These are phyloP conservation scores for Euglossa dilemma DNA, from an alignment of 1,140 invertebrate species.

Conservation along the genomic window DNA sequence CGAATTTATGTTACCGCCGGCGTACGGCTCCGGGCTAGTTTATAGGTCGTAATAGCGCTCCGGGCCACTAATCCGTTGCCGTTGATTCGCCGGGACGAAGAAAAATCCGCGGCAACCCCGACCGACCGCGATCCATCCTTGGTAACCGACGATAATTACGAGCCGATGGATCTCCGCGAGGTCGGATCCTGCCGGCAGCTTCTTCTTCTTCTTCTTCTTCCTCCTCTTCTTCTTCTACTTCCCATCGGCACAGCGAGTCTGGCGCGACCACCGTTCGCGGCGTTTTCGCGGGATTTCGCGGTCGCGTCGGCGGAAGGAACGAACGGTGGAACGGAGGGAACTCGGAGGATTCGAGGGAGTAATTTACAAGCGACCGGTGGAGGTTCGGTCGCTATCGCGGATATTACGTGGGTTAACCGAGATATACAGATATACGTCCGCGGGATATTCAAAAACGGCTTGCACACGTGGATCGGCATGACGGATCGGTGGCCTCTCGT, in stretches of 20 bases:
- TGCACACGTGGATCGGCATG: constrained; percentile 75
- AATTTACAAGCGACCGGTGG: constrained; percentile 16
- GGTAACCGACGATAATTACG: constrained; percentile 1
- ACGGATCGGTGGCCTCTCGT: constrained; percentile 78
- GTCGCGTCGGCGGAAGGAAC: not conserved
- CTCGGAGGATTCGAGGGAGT: not conserved
- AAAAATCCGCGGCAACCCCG: not conserved
- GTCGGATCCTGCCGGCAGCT: too few species aligned
- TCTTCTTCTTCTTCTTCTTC: too few species aligned
- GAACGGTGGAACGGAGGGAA: too few species aligned
- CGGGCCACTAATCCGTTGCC: not conserved
- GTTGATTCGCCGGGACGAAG: not conserved
- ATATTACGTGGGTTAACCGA: constrained; percentile 65
- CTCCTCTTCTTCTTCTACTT: too few species aligned
- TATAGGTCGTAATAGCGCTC: not conserved
- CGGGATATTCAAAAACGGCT: constrained; percentile 68
- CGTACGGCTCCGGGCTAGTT: not conserved
- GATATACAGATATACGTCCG: constrained; percentile 68
- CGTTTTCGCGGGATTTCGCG: not conserved
- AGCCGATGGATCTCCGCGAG: not conserved
- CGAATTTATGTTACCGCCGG: constrained; percentile 5
- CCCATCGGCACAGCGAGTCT: too few species aligned
- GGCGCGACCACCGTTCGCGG: too few species aligned
- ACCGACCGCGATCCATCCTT: not conserved
- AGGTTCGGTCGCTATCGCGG: constrained; percentile 14